Evolutionary conservation across 2,888 invertebrate species (phyloP).

Genomic region (Chrysolina oricalcia): DNA sequence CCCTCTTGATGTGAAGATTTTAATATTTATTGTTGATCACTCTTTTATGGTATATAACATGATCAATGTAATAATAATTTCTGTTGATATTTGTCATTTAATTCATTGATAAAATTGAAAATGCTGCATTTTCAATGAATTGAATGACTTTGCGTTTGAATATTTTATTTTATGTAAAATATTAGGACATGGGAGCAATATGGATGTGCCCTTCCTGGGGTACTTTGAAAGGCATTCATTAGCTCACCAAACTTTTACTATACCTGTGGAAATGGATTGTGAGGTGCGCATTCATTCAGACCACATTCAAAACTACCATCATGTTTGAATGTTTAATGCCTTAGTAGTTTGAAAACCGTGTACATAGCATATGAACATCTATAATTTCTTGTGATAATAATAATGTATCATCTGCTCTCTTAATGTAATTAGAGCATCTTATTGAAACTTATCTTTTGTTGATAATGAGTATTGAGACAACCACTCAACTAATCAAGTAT

Average conservation of each 20-base stretch:
- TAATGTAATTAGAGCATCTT: background rate
- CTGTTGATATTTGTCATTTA: background rate
- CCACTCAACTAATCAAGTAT: background rate
- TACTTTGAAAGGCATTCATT: background rate
- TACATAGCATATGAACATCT: background rate
- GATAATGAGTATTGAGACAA: background rate
- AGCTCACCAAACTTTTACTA: background rate
- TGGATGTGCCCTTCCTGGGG: background rate
- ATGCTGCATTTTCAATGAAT: slow-evolving; percentile 1
- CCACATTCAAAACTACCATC: background rate
- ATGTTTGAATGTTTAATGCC: slow-evolving; percentile 3
- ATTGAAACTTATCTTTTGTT: background rate
- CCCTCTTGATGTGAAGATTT: slow-evolving; percentile 7
- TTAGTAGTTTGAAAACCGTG: background rate
- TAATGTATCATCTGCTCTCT: background rate
- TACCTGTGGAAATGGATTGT: background rate
- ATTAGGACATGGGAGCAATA: background rate
- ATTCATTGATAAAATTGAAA: background rate
- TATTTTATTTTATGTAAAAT: background rate
- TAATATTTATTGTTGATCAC: slow-evolving; percentile 22
- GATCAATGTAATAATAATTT: background rate
- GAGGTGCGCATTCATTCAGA: background rate
- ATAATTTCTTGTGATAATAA: slow-evolving; percentile 14
- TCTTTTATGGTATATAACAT: background rate
- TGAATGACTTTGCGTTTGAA: background rate